Evolutionary conservation across 2,888 invertebrate genomes (phyloP).

Genomic region (Leptura quadrifasciata): DNA sequence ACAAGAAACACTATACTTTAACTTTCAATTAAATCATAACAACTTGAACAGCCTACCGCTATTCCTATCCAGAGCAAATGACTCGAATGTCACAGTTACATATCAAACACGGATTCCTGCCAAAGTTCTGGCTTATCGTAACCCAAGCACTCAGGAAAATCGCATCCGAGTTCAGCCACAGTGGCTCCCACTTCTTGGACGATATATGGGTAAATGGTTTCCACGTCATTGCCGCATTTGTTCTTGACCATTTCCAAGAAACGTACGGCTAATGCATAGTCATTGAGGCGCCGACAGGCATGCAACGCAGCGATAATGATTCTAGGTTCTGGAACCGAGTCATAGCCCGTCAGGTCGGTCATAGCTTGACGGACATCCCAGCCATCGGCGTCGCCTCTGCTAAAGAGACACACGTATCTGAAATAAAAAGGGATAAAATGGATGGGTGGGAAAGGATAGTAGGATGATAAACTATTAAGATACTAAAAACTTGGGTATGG

Average conservation of each 20-base stretch:
- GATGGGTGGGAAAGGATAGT: background rate
- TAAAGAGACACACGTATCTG: constrained; percentile 89
- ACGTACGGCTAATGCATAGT: constrained; percentile 80
- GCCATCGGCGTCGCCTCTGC: constrained; percentile 89
- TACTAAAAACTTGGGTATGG: background rate
- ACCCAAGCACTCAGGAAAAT: constrained; percentile 95
- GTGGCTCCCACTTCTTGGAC: constrained; percentile 93
- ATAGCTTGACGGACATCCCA: constrained; percentile 81
- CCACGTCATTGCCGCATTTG: constrained; percentile 86
- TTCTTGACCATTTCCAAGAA: constrained; percentile 93
- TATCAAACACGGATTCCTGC: constrained; percentile 82
- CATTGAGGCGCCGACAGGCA: constrained; percentile 81
- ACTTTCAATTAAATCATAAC: too few relatives aligned
- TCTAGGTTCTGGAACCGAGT: constrained; percentile 78
- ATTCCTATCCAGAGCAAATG: background rate
- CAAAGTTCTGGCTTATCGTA: constrained; percentile 97
- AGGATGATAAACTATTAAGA: background rate
- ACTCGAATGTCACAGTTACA: constrained; percentile 67
- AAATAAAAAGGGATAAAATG: constrained; percentile 1
- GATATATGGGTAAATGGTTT: constrained; percentile 91
- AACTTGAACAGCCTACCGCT: background rate
- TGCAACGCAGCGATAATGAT: constrained; percentile 77
- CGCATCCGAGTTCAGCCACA: constrained; percentile 93
- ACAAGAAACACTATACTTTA: too few relatives aligned
- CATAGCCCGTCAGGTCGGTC: constrained; percentile 76